A percentile compares a stretch with the other conserved stretches of the same genome.
Evolutionary conservation across 2,797 vertebrate genomes (phyloP).

Genomic region (Bucorvus abyssinicus): DNA sequence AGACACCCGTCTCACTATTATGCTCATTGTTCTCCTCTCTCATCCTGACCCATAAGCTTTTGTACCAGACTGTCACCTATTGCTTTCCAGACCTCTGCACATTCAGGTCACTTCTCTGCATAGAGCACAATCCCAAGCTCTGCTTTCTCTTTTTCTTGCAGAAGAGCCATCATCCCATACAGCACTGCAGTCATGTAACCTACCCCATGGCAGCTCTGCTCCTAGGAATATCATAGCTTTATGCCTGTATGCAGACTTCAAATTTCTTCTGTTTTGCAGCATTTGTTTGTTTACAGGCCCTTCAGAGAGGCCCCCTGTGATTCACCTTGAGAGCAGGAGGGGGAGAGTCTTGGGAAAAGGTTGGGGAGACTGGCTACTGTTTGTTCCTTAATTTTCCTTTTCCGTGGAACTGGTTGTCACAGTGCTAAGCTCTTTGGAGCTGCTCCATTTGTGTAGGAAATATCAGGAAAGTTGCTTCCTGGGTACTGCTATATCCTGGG

Average conservation of each 20-base stretch:
- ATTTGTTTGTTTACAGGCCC: neutral
- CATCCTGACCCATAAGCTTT: neutral
- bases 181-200: neutral
- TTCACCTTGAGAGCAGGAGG: neutral
- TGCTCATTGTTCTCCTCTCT: neutral
- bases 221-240: neutral
- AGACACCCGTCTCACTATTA: neutral
- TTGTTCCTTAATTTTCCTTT: neutral
- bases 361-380: neutral
- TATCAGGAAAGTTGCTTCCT: neutral
- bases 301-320: neutral
- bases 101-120: neutral
- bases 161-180: neutral
- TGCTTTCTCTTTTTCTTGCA: neutral
- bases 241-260: neutral
- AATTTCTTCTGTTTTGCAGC: neutral
- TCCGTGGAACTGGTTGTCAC: neutral
- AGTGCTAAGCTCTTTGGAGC: neutral
- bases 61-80: neutral
- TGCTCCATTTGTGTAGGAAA: neutral
- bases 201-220: neutral
- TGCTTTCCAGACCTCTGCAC: neutral
- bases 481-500: neutral
- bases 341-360: neutral
- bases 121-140: neutral